Conservation (phyloP, 1,140 invertebrate genomes). For the Solenopsis fugax region DNA sequence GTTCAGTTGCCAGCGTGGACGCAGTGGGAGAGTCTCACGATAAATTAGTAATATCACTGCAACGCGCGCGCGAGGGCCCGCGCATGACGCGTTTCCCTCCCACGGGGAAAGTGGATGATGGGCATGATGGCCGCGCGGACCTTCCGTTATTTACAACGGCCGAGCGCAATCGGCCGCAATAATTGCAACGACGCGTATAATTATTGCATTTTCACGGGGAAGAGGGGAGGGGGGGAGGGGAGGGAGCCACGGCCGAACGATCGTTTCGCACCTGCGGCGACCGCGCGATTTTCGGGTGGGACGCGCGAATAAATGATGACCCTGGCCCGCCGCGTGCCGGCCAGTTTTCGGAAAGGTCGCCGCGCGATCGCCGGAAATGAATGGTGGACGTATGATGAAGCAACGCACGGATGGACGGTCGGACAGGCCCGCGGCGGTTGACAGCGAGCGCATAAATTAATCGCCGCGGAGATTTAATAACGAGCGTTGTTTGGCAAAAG, state of each 20-base stretch:
- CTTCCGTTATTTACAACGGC: slow-evolving; percentile 49
- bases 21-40: not conserved
- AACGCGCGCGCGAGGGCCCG: slow-evolving; percentile 11
- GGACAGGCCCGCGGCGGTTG: slow-evolving; percentile 35
- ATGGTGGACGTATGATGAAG: not conserved
- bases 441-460: slow-evolving; percentile 57
- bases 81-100: slow-evolving; percentile 31
- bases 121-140: not conserved
- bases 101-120: not conserved
- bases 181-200: slow-evolving; percentile 48
- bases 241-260: not conserved
- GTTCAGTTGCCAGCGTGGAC: not conserved
- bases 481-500: slow-evolving; percentile 46
- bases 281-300: slow-evolving; percentile 12
- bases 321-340: not conserved
- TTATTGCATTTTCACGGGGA: slow-evolving; percentile 53
- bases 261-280: slow-evolving; percentile 32
- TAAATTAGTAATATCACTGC: slow-evolving; percentile 65
- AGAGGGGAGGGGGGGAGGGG: not conserved
- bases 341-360: not conserved
- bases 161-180: slow-evolving; percentile 39
- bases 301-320: slow-evolving; percentile 54
- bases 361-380: slow-evolving; percentile 26
- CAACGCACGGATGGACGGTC: not conserved
- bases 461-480: slow-evolving; percentile 62